Evolutionary conservation across 1,140 invertebrate genomes (phyloP), one percentile per base, ranked within the genome.

Genomic region (Dreissena rostriformis): DNA sequence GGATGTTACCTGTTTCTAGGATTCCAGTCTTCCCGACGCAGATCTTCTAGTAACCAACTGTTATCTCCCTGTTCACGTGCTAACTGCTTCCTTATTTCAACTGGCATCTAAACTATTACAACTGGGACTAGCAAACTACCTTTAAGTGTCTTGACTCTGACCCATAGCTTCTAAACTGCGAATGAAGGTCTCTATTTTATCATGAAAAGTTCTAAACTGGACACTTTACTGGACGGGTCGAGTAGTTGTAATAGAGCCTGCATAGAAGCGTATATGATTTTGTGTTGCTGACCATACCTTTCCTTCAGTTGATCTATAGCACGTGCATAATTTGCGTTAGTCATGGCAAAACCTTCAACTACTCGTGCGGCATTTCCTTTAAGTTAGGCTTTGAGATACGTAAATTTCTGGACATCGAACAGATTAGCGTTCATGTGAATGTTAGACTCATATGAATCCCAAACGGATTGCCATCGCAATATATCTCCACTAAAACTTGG

Each of bases 401-500:
- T 70, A 39, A 79, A 57, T 55, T 70, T 68, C 51, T 79, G 66
- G 1, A 79, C 77, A 67, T 79, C 52, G 10, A 68, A 57, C 8
- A 81, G 70, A 26, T 66, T 68, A 12, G n/a, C 53, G 51, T 78
- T 78, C 24, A 65, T 39, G 28, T 79, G 65, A 14, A 79, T 52
- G 17, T 65, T 28, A 19, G 65, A 66, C 26, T 79, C 66, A 51
- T 57, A 79, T 24, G 65, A 79, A 26, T 79, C 65, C 77, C 77
- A 79, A 29, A 79, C 68, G 15, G 77, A 22, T 55, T 79, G 77
- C 61, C 77, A 79, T 52, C 29, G 17, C 10, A n/a, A 51, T 22
- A 79, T 51, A 55, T 79, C 7, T 55, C 77, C 65, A 74, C 28
- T 49, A 74, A 74, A 74, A 49, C 49, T 74, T 12, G 71, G 71